Percentiles rank a stretch among this genome's conserved stretches.
Conservation (phyloP, 2,888 invertebrate species). For the Drosophila bunnanda region DNA sequence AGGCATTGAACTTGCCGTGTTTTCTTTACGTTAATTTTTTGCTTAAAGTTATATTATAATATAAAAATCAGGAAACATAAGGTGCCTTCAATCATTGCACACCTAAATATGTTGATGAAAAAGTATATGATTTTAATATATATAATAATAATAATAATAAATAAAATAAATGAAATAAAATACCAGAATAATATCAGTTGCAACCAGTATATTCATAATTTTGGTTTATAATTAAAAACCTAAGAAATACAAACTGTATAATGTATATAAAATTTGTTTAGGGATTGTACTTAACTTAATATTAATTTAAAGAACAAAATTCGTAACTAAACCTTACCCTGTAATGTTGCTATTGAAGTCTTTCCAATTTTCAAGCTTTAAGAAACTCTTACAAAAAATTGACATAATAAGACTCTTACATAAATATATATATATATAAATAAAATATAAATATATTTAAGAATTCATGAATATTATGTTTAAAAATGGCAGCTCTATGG, state of each 20-base stretch:
- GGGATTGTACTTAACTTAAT: too few species aligned
- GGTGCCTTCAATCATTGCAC: too few species aligned
- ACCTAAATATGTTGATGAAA: too few species aligned
- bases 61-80: not conserved
- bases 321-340: too few species aligned
- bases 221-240: too few species aligned
- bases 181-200: too few species aligned
- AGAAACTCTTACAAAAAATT: not conserved
- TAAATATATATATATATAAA: not conserved
- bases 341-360: too few species aligned
- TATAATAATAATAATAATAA: not conserved
- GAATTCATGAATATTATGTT: not conserved
- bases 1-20: slow-evolving; percentile 37
- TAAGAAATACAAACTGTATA: too few species aligned
- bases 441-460: not conserved
- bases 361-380: not conserved
- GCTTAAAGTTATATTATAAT: slow-evolving; percentile 13
- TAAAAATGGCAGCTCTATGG: not conserved
- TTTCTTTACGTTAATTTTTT: slow-evolving; percentile 13
- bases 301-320: too few species aligned
- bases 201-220: too few species aligned
- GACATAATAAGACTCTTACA: not conserved
- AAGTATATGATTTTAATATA: too few species aligned
- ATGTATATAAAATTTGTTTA: too few species aligned
- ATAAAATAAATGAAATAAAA: not conserved